Conservation (phyloP, 2,888 invertebrate genomes). For the Desoria tigrina region DNA sequence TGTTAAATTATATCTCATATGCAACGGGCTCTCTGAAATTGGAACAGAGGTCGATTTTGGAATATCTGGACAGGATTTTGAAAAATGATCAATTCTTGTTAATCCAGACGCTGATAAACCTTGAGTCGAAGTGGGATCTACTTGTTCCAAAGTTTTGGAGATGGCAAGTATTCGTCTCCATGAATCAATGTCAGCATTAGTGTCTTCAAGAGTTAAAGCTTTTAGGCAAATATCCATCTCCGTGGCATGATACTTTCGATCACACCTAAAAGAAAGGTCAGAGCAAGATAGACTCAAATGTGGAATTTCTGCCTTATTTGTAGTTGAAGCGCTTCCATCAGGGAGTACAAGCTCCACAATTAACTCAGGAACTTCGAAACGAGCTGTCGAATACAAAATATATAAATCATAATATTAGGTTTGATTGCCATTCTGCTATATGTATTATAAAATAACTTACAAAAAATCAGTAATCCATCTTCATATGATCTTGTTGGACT, state of each 20-base stretch:
- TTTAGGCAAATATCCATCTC: conserved; percentile 61
- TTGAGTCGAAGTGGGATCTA: too few relatives aligned
- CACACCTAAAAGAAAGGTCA: conserved; percentile 48
- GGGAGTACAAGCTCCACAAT: conserved; percentile 66
- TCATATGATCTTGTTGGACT: conserved; percentile 48
- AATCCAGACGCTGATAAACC: not conserved
- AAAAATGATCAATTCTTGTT: conserved; percentile 62
- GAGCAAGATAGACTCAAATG: conserved; percentile 48
- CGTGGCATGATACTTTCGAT: conserved; percentile 44
- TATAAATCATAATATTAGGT: conserved; percentile 55
- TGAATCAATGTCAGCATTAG: conserved; percentile 74
- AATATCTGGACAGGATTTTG: conserved; percentile 80
- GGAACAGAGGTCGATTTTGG: conserved; percentile 53
- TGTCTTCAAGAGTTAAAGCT: conserved; percentile 87
- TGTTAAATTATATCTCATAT: not conserved
- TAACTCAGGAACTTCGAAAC: conserved; percentile 73
- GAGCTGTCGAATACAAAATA: too few relatives aligned
- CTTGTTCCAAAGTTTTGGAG: conserved; percentile 60
- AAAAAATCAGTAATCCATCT: conserved; percentile 43
- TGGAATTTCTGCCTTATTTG: conserved; percentile 27
- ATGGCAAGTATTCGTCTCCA: conserved; percentile 82
- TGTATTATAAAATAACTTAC: conserved; percentile 23
- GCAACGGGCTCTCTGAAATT: conserved; percentile 35
- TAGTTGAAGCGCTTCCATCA: not conserved
- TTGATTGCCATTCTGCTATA: too few relatives aligned